These are phyloP conservation scores for Aporophyla lueneburgensis DNA, from an alignment of 2,888 invertebrate genomes.

Conservation along the genomic window DNA sequence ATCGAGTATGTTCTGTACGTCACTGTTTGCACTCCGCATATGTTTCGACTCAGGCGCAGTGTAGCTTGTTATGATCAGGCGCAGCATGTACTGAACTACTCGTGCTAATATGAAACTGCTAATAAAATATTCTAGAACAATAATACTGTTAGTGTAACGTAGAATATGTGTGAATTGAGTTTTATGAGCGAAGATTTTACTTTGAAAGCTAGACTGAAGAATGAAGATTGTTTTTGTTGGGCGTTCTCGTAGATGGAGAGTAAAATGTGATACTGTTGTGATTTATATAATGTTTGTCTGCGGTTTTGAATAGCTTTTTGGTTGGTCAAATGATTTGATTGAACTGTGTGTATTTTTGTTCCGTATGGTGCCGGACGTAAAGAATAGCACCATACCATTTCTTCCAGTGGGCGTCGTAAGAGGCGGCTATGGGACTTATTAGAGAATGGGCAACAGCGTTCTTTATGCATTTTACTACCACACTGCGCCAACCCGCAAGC, in stretches of 20 bases:
- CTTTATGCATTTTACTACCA: too few species aligned
- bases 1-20: conserved; percentile 42
- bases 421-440: too few species aligned
- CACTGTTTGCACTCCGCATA: conserved; percentile 68
- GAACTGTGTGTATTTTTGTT: too few species aligned
- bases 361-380: too few species aligned
- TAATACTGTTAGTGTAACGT: conserved; percentile 20
- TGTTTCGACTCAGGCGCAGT: conserved; percentile 75
- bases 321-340: background rate
- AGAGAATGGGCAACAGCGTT: too few species aligned
- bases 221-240: conserved; percentile 17
- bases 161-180: conserved; percentile 44
- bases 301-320: background rate
- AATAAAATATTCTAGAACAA: conserved; percentile 60
- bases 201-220: conserved; percentile 2
- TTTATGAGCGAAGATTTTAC: conserved; percentile 24
- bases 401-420: too few species aligned
- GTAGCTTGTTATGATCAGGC: conserved; percentile 71
- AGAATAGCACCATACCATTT: too few species aligned
- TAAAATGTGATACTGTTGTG: conserved; percentile 12
- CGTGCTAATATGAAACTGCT: conserved; percentile 66
- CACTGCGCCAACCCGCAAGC: too few species aligned
- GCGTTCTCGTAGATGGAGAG: background rate
- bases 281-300: background rate
- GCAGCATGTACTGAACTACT: conserved; percentile 70